These are phyloP conservation scores for Drosophila mimetica DNA, from an alignment of 2,888 invertebrate genomes.

Conservation along the genomic window DNA sequence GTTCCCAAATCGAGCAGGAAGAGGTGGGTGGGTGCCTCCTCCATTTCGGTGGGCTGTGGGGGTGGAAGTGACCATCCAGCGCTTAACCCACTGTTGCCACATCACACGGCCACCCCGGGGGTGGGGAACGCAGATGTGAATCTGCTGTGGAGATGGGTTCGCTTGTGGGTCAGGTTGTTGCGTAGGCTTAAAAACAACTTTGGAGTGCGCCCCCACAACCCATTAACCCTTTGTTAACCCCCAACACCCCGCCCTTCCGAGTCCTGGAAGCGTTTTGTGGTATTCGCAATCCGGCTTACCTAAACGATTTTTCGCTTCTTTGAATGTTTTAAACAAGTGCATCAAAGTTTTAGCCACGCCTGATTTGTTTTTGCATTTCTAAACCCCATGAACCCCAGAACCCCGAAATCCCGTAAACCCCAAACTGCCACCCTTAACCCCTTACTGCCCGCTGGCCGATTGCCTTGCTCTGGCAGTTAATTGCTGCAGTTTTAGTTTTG, in stretches of 20 bases:
- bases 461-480: conserved; percentile 37
- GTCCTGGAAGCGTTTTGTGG: conserved; percentile 36
- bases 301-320: conserved; percentile 51
- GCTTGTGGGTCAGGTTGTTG: conserved; percentile 8
- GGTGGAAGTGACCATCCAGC: conserved; percentile 14
- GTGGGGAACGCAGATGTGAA: conserved; percentile 2
- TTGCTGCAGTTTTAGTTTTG: conserved; percentile 43
- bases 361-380: conserved; percentile 57
- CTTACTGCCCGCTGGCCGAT: conserved; percentile 1
- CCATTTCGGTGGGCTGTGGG: neutral
- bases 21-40: neutral
- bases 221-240: neutral
- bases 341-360: conserved; percentile 59
- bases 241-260: neutral
- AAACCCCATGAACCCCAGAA: no score
- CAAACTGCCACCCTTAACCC: conserved; percentile 3
- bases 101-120: conserved; percentile 25
- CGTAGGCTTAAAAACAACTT: conserved; percentile 75
- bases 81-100: conserved; percentile 53
- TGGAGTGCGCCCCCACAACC: conserved; percentile 17
- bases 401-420: conserved; percentile 1
- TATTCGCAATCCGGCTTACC: conserved; percentile 65
- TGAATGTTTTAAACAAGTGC: conserved; percentile 73
- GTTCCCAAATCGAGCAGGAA: neutral
- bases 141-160: conserved; percentile 28